Evolutionary conservation across 2,113 vertebrate species (phyloP).

Genomic region (Hepsetus odoe): DNA sequence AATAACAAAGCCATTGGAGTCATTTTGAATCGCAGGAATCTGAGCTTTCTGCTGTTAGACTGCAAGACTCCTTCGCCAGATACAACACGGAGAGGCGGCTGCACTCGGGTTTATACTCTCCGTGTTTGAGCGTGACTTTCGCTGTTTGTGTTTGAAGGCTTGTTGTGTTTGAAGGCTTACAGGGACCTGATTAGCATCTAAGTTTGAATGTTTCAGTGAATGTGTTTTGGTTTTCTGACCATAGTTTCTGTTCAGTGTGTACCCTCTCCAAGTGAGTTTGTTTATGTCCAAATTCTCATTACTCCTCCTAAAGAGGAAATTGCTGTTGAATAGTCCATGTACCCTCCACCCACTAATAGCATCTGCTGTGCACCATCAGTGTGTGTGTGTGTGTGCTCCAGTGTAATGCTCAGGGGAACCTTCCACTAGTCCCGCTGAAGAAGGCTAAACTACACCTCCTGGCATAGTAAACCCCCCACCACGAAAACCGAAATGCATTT

Average conservation of each 20-base stretch:
- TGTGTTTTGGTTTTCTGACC: background rate
- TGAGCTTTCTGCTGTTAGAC: background rate
- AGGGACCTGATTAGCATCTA: background rate
- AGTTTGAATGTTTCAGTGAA: background rate
- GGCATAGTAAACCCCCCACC: background rate
- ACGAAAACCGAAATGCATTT: background rate
- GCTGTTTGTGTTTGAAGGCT: background rate
- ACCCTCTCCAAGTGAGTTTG: slow-evolving; percentile 37
- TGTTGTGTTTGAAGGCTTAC: background rate
- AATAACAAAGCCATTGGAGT: slow-evolving; percentile 45
- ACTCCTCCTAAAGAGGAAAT: slow-evolving; percentile 52
- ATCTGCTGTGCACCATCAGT: background rate
- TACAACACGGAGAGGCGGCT: no score
- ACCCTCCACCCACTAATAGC: slow-evolving; percentile 43
- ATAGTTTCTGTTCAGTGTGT: background rate
- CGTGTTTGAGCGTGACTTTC: background rate
- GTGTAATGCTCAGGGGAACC: slow-evolving; percentile 10
- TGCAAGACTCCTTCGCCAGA: background rate
- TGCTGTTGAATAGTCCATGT: slow-evolving; percentile 21
- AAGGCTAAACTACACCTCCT: slow-evolving; percentile 21
- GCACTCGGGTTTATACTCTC: background rate
- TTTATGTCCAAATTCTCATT: slow-evolving; percentile 42
- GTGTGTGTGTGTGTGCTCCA: slow-evolving; percentile 33
- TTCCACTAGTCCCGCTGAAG: background rate
- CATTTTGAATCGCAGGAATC: background rate